Base-by-base conservation (phyloP, 2,888 invertebrate species). In the Acronicta aceris region DNA sequence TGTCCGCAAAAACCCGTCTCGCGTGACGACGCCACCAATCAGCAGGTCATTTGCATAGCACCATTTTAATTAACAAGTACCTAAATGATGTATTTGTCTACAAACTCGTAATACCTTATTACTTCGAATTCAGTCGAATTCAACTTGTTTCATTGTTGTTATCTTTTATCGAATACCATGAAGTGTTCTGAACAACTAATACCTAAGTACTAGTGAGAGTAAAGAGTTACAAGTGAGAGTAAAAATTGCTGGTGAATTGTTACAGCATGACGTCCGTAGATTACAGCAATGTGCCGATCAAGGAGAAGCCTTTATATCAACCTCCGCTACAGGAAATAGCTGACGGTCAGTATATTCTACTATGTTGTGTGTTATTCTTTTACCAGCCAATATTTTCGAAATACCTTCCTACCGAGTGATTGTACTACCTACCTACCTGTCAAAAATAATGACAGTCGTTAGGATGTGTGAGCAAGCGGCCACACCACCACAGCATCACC, bases 321-420 rank as follows among this genome's bases (percentile, higher is more conserved):
- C 97, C 97, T 13, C 86, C 95, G 0, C 87, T 97, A 40, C 92
- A 96, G 41, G 97, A 97, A 86, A 85, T 97, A n/a, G 96, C 95
- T 52, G 89, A 95, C 78, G 96, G 96, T 96, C 87, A 90, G 85
- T 54, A n/a, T 12, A 13, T 10, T 36, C 21, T 21, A 3, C 2
- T 21, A 21, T 21, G 21, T 13, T 6, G 25, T 27, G 10, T 6
- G 3, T 36, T 30, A 15, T 33, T 30, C 10, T 30, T 12, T 33
- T 3, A 38, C 38, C n/a, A 38, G 38, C n/a, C n/a, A 38, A 38
- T n/a, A 38, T 38, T n/a, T n/a, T 13, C 6, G n/a, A n/a, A n/a
- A 33, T 33, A 33, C 33, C 33, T 3, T 9, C 30, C 10, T 33
- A 33, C 33, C 9, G 30, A 30, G 30, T 30, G 30, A 27, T 7